phyloP scores from a whole-genome alignment of 2,113 vertebrate species.

The Opisthocomus hoazin region DNA sequence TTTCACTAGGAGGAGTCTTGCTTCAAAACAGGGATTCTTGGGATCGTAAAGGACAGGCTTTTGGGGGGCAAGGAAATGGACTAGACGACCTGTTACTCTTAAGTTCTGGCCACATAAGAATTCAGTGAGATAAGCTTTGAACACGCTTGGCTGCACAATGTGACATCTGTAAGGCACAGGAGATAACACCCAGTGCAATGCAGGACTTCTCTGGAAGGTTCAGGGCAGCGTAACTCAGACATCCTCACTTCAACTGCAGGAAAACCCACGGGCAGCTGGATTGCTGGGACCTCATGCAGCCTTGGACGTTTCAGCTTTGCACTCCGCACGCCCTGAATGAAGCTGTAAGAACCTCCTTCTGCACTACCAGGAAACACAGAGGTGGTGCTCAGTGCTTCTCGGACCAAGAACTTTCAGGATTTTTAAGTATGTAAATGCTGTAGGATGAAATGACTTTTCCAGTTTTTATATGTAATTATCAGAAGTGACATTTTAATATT shows the following conservation, averaged over 20 bases:
- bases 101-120: not conserved
- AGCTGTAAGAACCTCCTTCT: not conserved
- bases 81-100: not conserved
- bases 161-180: not conserved
- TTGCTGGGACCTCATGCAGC: not conserved
- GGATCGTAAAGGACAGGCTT: not conserved
- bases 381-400: not conserved
- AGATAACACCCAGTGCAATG: not conserved
- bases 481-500: not conserved
- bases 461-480: not conserved
- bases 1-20: not conserved
- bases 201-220: not conserved
- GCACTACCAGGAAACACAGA: not conserved
- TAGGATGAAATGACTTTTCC: not conserved
- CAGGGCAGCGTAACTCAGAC: not conserved
- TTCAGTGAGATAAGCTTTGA: not conserved
- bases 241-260: not conserved
- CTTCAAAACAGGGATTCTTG: not conserved
- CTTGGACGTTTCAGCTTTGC: not conserved
- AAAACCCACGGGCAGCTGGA: not conserved
- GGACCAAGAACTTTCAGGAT: not conserved
- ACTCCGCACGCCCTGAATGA: not conserved
- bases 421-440: not conserved
- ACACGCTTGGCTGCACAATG: fast-evolving
- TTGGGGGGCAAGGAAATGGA: not conserved